These are phyloP conservation scores for Jaculus jaculus DNA, from an alignment of 2,113 vertebrate genomes.

Conservation along the genomic window DNA sequence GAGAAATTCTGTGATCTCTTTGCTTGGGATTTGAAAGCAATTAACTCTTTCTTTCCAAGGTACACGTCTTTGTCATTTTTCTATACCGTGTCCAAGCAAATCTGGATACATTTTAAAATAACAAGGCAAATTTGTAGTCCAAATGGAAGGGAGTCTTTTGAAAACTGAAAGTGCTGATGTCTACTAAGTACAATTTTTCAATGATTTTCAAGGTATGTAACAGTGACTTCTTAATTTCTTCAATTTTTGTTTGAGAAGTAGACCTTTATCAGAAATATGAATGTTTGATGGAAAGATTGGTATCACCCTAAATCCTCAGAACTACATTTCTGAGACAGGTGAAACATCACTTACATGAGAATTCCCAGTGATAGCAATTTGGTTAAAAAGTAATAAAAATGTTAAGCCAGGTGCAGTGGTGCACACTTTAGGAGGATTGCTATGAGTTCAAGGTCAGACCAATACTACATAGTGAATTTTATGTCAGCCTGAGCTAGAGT, in stretches of 20 bases:
- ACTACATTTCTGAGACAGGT: not conserved
- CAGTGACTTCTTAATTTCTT: constrained; percentile 27
- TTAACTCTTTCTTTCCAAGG: not conserved
- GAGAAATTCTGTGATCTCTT: not conserved
- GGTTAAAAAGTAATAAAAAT: not conserved
- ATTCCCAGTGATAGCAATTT: not conserved
- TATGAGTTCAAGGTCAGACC: too few relatives aligned
- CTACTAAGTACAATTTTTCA: constrained; percentile 15
- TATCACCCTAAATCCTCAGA: constrained; percentile 7
- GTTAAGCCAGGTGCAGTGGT: too few relatives aligned
- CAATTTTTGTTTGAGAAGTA: not conserved
- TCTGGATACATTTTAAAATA: not conserved
- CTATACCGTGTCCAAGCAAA: not conserved
- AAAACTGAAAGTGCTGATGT: not conserved
- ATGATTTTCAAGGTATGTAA: not conserved
- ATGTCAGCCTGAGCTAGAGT: too few relatives aligned
- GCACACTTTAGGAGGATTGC: too few relatives aligned
- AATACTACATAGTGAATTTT: too few relatives aligned
- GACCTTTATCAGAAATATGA: not conserved
- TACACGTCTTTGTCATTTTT: not conserved
- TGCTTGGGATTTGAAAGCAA: not conserved
- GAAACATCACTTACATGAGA: not conserved
- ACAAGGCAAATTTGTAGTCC: not conserved
- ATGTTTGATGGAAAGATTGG: not conserved
- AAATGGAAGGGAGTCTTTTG: constrained; percentile 18